Base-by-base conservation (phyloP, 1,140 invertebrate species). In the Drosophila melanica region DNA sequence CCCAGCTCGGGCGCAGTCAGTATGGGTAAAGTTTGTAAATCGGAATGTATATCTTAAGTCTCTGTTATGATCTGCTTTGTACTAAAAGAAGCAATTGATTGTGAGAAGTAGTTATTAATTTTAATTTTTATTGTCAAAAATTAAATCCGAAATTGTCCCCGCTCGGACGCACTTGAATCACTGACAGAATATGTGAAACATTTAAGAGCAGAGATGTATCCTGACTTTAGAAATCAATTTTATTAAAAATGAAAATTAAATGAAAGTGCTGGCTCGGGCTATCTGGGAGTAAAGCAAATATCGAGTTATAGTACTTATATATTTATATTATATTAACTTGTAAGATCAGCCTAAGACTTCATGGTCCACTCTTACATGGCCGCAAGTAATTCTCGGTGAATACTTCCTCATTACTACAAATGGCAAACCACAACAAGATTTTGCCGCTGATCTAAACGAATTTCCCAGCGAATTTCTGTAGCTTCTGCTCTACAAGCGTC, bases 381-480 rank as follows among this genome's bases (percentile, higher is more conserved):
- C 47, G n/a, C 47, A 48, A 48, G 27, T 60, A 44, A 12, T 64
- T 33, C 23, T 11, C 62, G 39, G 10, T 42, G 50, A 54, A 65
- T 35, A 54, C 62, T 45, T 47, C 20, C 54, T 50, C 54, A 58
- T 67, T 58, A 67, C 55, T 58, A 5, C 39, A 30, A 27, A 57
- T 42, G 37, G 54, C 54, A 14, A 42, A 30, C 54, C 20, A 55
- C 33, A 53, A 37, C 37, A 23, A 51, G 23, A 20, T 11, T 42
- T 30, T 9, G 48, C 6, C 37, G 27, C 37, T 64, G 50, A 63
- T 18, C 47, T 8, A 9, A 63, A 12, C 42, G 41, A 66, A 47
- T 66, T 71, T 71, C 68, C 68, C 68, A 71, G 62, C 51, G 55
- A 30, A 64, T 64, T 70, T 48, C 42, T 47, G n/a, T 20, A 54